Conservation (phyloP, 2,888 invertebrate species). For the Pristionchus fissidentatus region DNA sequence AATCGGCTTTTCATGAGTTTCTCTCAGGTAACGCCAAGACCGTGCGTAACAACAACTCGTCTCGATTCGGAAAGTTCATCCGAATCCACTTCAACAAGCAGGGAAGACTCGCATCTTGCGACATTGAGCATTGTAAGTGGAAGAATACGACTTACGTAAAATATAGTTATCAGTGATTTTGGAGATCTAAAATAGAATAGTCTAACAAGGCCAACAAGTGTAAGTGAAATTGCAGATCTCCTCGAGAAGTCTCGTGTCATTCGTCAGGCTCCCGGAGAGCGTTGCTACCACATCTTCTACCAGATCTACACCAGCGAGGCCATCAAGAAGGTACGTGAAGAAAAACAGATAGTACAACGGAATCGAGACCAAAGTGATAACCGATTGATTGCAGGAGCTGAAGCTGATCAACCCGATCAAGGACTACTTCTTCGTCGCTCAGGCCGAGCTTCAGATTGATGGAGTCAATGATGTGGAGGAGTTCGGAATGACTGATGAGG, state of each 20-base stretch:
- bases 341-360: background rate
- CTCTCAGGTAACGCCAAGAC: slow-evolving; percentile 94
- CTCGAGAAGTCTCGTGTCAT: slow-evolving; percentile 99
- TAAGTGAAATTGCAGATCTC: slow-evolving; percentile 85
- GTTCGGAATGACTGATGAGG: slow-evolving; percentile 47
- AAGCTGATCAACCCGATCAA: slow-evolving; percentile 88
- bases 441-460: slow-evolving; percentile 93
- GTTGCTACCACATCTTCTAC: slow-evolving; percentile 99
- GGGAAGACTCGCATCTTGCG: slow-evolving; percentile 99
- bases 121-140: slow-evolving; percentile 97
- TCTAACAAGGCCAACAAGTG: too few species aligned
- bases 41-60: slow-evolving; percentile 99
- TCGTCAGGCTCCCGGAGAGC: slow-evolving; percentile 90
- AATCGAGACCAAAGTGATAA: background rate
- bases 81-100: slow-evolving; percentile 98
- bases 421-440: slow-evolving; percentile 93
- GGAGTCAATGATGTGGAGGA: slow-evolving; percentile 91
- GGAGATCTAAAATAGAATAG: background rate
- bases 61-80: slow-evolving; percentile 99
- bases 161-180: background rate
- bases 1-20: background rate
- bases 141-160: background rate
- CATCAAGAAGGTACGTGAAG: slow-evolving; percentile 79
- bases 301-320: slow-evolving; percentile 80
- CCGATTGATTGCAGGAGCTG: slow-evolving; percentile 51